A percentile compares a stretch with the other conserved stretches of the same genome.
Conservation (phyloP, 1,140 invertebrate genomes). For the Zaprionus gabonicus region DNA sequence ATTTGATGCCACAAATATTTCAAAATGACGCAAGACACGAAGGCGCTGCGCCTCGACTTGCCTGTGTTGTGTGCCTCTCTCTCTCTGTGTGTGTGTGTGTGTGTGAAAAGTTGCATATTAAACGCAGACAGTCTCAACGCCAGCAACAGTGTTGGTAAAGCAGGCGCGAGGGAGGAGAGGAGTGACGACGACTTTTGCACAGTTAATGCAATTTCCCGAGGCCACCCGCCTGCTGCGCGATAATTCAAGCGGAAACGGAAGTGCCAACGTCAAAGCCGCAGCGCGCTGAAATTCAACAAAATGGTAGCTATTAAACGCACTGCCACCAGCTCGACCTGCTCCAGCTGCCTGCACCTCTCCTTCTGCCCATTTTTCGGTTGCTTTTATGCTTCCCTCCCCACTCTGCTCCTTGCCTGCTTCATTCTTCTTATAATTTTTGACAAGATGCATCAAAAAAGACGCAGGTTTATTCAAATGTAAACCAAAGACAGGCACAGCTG, state of each 20-base stretch:
- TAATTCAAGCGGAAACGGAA: slow-evolving; percentile 83
- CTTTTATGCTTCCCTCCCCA: background rate
- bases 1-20: slow-evolving; percentile 83
- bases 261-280: slow-evolving; percentile 80
- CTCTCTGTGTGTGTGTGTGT: slow-evolving; percentile 31
- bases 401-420: background rate
- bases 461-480: slow-evolving; percentile 54
- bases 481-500: slow-evolving; percentile 19
- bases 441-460: slow-evolving; percentile 56
- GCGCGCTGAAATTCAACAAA: slow-evolving; percentile 65
- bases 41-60: slow-evolving; percentile 34
- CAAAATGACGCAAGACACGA: slow-evolving; percentile 78
- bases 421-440: slow-evolving; percentile 41
- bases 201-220: slow-evolving; percentile 79
- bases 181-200: slow-evolving; percentile 61
- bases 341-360: background rate
- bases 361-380: slow-evolving; percentile 5
- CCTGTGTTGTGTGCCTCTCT: slow-evolving; percentile 1
- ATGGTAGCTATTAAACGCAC: slow-evolving; percentile 82
- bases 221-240: slow-evolving; percentile 70
- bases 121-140: slow-evolving; percentile 68
- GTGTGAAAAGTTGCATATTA: slow-evolving; percentile 79
- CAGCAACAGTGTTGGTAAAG: slow-evolving; percentile 27
- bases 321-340: slow-evolving; percentile 50
- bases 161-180: background rate